A percentile compares a stretch with the other conserved stretches of the same genome.
These are phyloP conservation scores for Platysteira castanea DNA, from an alignment of 2,113 vertebrate species.

Conservation along the genomic window DNA sequence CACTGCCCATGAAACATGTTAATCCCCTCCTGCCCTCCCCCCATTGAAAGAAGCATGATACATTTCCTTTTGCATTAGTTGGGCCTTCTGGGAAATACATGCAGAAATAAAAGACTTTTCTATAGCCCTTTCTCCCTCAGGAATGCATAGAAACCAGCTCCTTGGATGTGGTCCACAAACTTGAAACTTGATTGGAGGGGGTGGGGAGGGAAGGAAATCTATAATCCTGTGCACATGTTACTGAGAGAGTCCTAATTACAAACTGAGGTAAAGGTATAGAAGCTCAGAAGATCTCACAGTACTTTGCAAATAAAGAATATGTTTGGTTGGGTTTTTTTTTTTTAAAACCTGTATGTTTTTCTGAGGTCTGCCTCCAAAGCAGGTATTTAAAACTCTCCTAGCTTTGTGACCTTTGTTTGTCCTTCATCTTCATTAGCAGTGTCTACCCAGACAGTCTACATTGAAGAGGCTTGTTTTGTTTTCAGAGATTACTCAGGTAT, in stretches of 20 bases:
- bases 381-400: not conserved
- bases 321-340: not conserved
- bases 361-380: not conserved
- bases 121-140: constrained; percentile 40
- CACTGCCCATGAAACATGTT: not conserved
- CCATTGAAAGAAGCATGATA: constrained; percentile 23
- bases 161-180: constrained; percentile 20
- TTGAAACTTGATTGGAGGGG: not conserved
- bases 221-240: not conserved
- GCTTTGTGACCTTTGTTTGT: not conserved
- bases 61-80: constrained; percentile 44
- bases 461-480: not conserved
- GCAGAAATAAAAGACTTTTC: constrained; percentile 59
- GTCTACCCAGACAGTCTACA: not conserved
- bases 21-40: constrained; percentile 16
- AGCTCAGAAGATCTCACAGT: not conserved
- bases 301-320: not conserved
- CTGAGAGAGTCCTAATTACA: not conserved
- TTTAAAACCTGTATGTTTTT: not conserved
- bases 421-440: not conserved
- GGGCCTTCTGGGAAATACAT: constrained; percentile 63
- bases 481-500: not conserved
- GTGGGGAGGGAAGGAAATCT: not conserved
- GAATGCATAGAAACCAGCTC: constrained; percentile 51
- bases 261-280: not conserved